Evolutionary conservation across 2,888 invertebrate genomes (phyloP), one percentile per base, ranked within the genome.

Genomic region (Spodoptera picta): DNA sequence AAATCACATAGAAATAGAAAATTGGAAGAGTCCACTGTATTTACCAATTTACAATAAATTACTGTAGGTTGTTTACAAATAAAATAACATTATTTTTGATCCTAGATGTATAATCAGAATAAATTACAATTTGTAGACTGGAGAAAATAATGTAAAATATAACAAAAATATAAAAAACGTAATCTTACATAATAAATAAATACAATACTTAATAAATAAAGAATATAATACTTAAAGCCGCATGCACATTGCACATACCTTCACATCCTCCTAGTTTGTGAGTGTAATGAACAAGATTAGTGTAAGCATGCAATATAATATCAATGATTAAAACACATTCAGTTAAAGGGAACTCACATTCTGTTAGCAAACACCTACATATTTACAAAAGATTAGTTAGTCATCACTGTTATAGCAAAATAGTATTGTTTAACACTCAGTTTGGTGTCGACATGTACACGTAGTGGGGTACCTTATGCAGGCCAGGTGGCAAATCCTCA

Each of bases 391-490:
- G 53, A 63, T 41, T 27, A 63, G 76, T 84, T 84, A 84, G 84
- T 82, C 66, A 82, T 60, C 50, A 55, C 52, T 74, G 72, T 80
- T 80, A 77, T 56, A 47, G n/a, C 44, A 79, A 74, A 71, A 71
- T 31, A 69, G 51, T 49, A 62, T 60, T 59, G 70, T 77, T 79
- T 69, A 78, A 80, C 81, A 83, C 60, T 71, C 57, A 75, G 56
- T 56, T 52, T 58, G 65, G 71, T 75, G 73, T 73, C 60, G 72
- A 82, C 73, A 78, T 81, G 76, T 82, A 86, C 83, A 86, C 83
- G 84, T 78, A 79, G 84, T 77, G 74, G 72, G 77, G 83, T 94
- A 94, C 94, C 94, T 94, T 91, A 81, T 91, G 87, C 63, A 90
- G 78, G 78, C 89, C 89, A 19, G 89, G 91, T 48, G 89, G 92